Base-by-base conservation (phyloP, 2,113 vertebrate species). In the Notothenia coriiceps region DNA sequence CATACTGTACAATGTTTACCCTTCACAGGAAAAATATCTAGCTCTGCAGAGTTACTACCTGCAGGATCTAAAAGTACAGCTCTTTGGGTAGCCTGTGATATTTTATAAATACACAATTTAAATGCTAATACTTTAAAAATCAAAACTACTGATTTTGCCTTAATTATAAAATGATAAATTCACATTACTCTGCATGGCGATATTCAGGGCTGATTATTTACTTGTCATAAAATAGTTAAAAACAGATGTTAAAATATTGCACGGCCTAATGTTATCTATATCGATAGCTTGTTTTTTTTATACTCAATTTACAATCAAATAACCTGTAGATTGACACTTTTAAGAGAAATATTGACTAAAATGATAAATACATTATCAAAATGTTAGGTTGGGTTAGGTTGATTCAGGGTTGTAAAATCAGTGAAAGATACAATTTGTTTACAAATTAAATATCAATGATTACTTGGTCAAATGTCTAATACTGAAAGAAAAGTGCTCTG, bases 81-180 rank as follows among this genome's bases (percentile, higher is more conserved):
- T 43, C 20, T 61, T 29, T 43, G 8, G 40, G 25, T 50, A 7
- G 33, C 33, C 61, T 47, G 8, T 49, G 14, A 8, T 43, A 25
- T 40, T 43, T 61, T 20, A 8, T 49, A 40, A 54, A 22, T 25
- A 25, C 18, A 62, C 1, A 50, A 61, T 74, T 72, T 33, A 44
- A 74, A 50, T 67, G 12, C 12, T 51, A 29, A 18, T 10, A 56
- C 57, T 44, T n/a, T 40, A 79, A 54, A 80, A 60, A 72, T 71
- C 60, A 80, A 60, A 67, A 67, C 46, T 18, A 57, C 12, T n/a
- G 29, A 18, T 74, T 64, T 54, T 55, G 15, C 33, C 57, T 81
- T 66, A 8, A 12, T 25, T 29, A 60, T 25, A 6, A 70, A 29
- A 63, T 51, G 5, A 7, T 5, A 56, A 66, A 70, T 44, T 80